Evolutionary conservation across 2,797 vertebrate species (phyloP), one percentile per base, ranked within the genome.

Genomic region (Amblyopsis hoosieri): DNA sequence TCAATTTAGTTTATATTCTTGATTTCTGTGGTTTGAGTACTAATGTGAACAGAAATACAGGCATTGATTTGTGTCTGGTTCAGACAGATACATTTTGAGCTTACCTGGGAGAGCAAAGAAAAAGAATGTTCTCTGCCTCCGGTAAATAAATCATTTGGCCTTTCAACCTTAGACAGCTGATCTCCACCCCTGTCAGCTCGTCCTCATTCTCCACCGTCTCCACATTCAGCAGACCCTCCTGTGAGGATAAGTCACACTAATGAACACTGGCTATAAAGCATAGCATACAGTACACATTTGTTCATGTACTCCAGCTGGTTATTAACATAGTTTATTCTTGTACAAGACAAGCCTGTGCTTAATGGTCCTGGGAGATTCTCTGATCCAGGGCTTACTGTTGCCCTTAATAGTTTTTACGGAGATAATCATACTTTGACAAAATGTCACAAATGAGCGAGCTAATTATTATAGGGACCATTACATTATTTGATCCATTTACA

Each of bases 71-170:
- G 37, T 51, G 54, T 68, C 15, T 58, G 60, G 37, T 42, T 8
- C 37, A 42, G 57, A 49, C 65, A 69, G 15, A 72, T 37, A 58
- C 49, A 15, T 1, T 17, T 63, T 66, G 48, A 33, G 46, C 69
- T 81, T 93, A 99, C 98, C 98, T 99, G 74, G 98, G 98, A 0
- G 98, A 99, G 84, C 98, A 99, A 74, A 99, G 95, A 62, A 99
- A 99, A 58, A 99, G 96, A 86, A 99, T 96, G 87, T 97, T 98
- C 75, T 99, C 97, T 12, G 97, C 97, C 91, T 99, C 97, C 10
- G 97, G 96, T 84, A 99, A 91, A 81, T 97, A 97, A 88, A 99
- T 99, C 97, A 99, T 99, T 82, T 99, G 97, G 56, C 97, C 98
- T 87, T 99, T 99, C 77, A 99, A 87, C 66, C 98, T 95, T 63